A percentile compares a stretch with the other conserved stretches of the same genome.
Conservation (phyloP, 2,797 vertebrate species). For the Rhadinocentrus ornatus region DNA sequence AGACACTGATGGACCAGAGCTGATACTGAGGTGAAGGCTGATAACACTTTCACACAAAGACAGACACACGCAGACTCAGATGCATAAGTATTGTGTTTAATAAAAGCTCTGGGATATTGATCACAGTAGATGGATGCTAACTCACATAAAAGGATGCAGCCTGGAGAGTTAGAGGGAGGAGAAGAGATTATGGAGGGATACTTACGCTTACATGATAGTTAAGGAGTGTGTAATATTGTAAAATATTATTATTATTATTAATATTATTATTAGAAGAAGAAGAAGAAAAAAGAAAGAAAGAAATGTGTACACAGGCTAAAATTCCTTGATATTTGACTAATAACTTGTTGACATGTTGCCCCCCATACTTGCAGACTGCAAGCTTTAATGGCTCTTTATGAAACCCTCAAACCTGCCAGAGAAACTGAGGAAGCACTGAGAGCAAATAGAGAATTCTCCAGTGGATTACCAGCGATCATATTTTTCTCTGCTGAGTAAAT, state of each 20-base stretch:
- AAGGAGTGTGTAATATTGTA: neutral
- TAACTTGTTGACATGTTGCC: conserved; percentile 58
- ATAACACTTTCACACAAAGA: conserved; percentile 23
- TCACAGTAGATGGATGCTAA: conserved; percentile 74
- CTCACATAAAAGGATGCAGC: conserved; percentile 62
- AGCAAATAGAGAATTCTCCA: conserved; percentile 76
- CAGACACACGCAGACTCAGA: conserved; percentile 7
- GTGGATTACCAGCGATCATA: conserved; percentile 82
- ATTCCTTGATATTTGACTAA: conserved; percentile 32
- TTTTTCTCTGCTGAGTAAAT: conserved; percentile 66
- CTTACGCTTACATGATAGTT: conserved; percentile 29
- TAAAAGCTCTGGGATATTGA: conserved; percentile 79
- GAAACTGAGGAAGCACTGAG: conserved; percentile 38
- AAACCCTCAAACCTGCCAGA: conserved; percentile 58
- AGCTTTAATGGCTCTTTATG: conserved; percentile 67
- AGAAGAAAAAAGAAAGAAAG: no score
- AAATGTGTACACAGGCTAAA: conserved; percentile 23
- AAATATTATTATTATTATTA: no score
- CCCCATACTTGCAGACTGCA: conserved; percentile 63
- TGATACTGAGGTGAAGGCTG: conserved; percentile 44
- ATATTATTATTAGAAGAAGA: conserved; percentile 27
- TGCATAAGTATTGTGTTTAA: conserved; percentile 75
- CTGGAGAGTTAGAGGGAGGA: conserved; percentile 33
- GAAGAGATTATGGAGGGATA: conserved; percentile 39
- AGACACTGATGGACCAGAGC: conserved; percentile 45